Conservation (phyloP, 2,113 vertebrate genomes). For the Siniperca knerii region DNA sequence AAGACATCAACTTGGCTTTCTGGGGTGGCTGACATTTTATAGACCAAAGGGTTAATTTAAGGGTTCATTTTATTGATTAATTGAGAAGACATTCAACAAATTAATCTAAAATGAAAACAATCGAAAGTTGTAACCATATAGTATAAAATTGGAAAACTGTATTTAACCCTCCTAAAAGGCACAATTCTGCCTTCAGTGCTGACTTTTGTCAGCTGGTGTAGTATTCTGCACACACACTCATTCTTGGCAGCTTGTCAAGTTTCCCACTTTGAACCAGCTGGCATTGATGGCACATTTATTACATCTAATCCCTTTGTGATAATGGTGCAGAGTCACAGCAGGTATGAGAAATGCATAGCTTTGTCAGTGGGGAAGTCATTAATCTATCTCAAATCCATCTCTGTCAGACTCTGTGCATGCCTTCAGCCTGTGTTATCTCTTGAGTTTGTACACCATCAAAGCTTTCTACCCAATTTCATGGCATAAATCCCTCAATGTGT, state of each 20-base stretch:
- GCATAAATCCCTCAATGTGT: slow-evolving; percentile 24
- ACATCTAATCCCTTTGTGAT: slow-evolving; percentile 68
- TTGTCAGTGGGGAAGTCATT: slow-evolving; percentile 52
- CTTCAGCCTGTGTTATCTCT: neutral
- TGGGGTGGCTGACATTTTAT: neutral
- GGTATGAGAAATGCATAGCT: slow-evolving; percentile 47
- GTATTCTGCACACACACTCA: slow-evolving; percentile 8
- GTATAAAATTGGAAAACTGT: neutral
- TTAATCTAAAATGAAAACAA: neutral
- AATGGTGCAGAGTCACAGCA: slow-evolving; percentile 52
- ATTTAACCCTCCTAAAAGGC: neutral
- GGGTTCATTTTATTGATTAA: neutral
- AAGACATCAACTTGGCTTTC: neutral
- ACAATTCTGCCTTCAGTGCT: neutral
- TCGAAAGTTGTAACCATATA: neutral
- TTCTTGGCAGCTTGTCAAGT: slow-evolving; percentile 61
- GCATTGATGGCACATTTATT: slow-evolving; percentile 65
- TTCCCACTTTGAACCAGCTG: slow-evolving; percentile 67
- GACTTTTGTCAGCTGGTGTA: slow-evolving; percentile 29
- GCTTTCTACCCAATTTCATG: slow-evolving; percentile 10
- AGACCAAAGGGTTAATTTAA: neutral
- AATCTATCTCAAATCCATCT: slow-evolving; percentile 49
- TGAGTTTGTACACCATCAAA: neutral
- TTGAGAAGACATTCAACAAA: neutral
- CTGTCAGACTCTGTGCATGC: slow-evolving; percentile 17